phyloP scores from a whole-genome alignment of 2,888 invertebrate genomes.

The Synanthedon andrenaeformis region DNA sequence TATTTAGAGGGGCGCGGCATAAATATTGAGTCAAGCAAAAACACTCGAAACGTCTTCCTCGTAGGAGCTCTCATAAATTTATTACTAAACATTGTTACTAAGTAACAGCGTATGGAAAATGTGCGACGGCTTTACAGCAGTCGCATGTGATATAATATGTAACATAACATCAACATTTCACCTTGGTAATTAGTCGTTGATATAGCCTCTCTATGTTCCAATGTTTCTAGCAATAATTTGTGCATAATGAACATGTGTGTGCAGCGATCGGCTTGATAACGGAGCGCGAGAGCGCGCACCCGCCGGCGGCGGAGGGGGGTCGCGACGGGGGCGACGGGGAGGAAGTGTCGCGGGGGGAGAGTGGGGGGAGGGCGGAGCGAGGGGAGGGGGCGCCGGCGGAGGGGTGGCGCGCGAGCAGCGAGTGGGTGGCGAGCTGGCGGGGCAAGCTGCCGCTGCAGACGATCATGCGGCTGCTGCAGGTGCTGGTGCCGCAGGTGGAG shows the following conservation, averaged over 20 bases:
- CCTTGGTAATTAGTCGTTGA: too few species aligned
- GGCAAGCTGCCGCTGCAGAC: slow-evolving; percentile 97
- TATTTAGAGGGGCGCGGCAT: too few species aligned
- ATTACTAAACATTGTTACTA: too few species aligned
- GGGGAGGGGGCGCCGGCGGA: slow-evolving; percentile 1
- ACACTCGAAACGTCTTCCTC: too few species aligned
- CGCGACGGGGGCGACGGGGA: slow-evolving; percentile 43
- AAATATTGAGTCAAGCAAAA: too few species aligned
- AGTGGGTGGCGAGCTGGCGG: slow-evolving; percentile 98
- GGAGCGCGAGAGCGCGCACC: slow-evolving; percentile 93
- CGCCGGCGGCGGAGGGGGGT: slow-evolving; percentile 43
- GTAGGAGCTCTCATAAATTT: too few species aligned
- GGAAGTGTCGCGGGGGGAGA: slow-evolving; percentile 12
- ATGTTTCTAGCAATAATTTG: too few species aligned
- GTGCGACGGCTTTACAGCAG: too few species aligned
- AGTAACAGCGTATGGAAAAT: too few species aligned
- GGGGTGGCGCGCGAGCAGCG: slow-evolving; percentile 91
- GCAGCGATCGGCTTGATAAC: slow-evolving; percentile 91
- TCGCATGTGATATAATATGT: too few species aligned
- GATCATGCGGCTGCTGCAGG: slow-evolving; percentile 98
- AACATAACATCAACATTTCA: too few species aligned
- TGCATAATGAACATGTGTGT: neutral
- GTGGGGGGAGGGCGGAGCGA: slow-evolving; percentile 4
- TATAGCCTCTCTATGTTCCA: too few species aligned
- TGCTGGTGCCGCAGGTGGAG: slow-evolving; percentile 99